Conservation (phyloP, 2,888 invertebrate species). For the Pharmacophagus antenor region DNA sequence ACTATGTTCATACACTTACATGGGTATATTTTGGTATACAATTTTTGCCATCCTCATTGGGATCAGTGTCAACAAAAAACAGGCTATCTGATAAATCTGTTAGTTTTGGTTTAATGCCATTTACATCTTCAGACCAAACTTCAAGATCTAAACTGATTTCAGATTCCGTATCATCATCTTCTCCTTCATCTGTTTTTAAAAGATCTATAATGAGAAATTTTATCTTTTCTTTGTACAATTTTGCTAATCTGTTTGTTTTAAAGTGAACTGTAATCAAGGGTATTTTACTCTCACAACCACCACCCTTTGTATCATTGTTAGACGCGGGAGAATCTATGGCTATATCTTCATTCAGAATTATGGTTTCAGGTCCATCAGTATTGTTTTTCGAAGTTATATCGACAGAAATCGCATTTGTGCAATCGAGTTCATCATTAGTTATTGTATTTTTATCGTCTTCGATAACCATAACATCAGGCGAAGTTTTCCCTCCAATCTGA, state of each 20-base stretch:
- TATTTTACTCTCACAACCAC: slow-evolving; percentile 65
- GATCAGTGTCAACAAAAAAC: slow-evolving; percentile 71
- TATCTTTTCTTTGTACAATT: slow-evolving; percentile 67
- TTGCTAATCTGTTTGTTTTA: slow-evolving; percentile 63
- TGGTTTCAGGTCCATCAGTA: slow-evolving; percentile 43
- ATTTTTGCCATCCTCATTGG: slow-evolving; percentile 43
- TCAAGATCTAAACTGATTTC: slow-evolving; percentile 65
- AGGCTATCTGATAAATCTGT: slow-evolving; percentile 47
- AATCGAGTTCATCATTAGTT: slow-evolving; percentile 38
- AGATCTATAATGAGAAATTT: slow-evolving; percentile 69
- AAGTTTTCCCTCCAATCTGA: slow-evolving; percentile 70
- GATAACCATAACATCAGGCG: slow-evolving; percentile 35
- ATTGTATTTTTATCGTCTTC: slow-evolving; percentile 37
- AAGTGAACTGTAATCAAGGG: slow-evolving; percentile 72
- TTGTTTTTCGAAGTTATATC: slow-evolving; percentile 37
- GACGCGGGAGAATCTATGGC: slow-evolving; percentile 61
- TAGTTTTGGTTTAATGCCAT: slow-evolving; percentile 37
- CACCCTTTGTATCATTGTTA: slow-evolving; percentile 57
- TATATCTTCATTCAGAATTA: slow-evolving; percentile 60
- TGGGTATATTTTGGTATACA: slow-evolving; percentile 63
- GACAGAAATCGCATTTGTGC: slow-evolving; percentile 6
- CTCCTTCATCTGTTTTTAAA: slow-evolving; percentile 57
- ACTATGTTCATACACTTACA: slow-evolving; percentile 44
- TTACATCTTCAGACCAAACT: slow-evolving; percentile 66
- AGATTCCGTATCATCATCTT: slow-evolving; percentile 46